Percentiles rank a stretch among this genome's conserved stretches.
phyloP scores from a whole-genome alignment of 2,113 vertebrate species.

The Steatornis caripensis region DNA sequence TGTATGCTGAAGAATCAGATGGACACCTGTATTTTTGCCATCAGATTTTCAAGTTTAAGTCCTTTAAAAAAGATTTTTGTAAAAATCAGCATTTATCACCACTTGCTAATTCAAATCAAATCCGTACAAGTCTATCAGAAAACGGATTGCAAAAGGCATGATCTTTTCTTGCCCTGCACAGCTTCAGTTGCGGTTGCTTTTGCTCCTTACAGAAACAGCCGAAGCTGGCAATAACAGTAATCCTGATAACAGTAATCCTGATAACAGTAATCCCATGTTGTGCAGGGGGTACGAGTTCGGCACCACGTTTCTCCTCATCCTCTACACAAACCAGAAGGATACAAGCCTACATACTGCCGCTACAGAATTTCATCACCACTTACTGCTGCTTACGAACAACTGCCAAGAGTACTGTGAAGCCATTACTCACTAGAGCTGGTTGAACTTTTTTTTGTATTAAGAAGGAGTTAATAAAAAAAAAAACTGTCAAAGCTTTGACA shows the following conservation, averaged over 20 bases:
- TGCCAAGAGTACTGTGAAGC: neutral
- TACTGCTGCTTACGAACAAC: neutral
- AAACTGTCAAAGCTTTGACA: neutral
- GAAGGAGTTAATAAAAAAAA: neutral
- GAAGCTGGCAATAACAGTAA: neutral
- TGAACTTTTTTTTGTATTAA: neutral
- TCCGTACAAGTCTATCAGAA: neutral
- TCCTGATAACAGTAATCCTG: too few relatives aligned
- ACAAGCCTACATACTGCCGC: accelerated
- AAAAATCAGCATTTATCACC: neutral
- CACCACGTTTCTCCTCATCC: neutral
- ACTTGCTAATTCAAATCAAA: neutral
- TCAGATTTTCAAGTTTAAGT: neutral
- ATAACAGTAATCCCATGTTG: neutral
- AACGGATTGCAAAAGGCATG: neutral
- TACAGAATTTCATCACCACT: neutral
- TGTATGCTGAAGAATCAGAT: neutral
- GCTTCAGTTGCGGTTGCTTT: neutral
- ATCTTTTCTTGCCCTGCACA: neutral
- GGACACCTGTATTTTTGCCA: neutral
- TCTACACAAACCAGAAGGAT: neutral
- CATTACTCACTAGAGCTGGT: neutral
- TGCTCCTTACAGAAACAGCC: neutral
- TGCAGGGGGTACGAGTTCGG: neutral
- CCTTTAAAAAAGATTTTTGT: neutral